Percentiles rank a stretch among this genome's conserved stretches.
Conservation (phyloP, 2,113 vertebrate genomes). For the Cichladusa arquata region DNA sequence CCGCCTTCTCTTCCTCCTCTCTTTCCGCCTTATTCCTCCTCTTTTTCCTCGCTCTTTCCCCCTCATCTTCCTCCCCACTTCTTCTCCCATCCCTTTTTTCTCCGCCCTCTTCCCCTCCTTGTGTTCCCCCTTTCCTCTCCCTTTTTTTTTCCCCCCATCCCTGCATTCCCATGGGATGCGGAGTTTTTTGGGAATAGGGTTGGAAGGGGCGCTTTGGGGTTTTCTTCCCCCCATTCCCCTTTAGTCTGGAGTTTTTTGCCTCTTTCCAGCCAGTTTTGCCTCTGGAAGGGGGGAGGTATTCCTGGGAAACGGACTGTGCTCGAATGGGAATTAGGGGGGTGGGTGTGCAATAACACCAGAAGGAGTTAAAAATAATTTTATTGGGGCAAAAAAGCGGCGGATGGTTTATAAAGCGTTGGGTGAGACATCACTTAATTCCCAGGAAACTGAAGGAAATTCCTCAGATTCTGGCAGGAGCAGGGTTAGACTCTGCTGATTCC, state of each 20-base stretch:
- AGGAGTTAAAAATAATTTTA: not conserved
- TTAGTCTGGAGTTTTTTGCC: not conserved
- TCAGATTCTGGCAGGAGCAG: too few relatives aligned
- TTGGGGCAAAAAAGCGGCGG: rapidly evolving
- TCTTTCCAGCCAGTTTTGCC: not conserved
- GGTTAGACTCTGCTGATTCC: too few relatives aligned
- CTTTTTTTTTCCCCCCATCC: not conserved
- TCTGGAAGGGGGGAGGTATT: rapidly evolving
- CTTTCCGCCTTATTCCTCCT: not conserved
- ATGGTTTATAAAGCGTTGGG: not conserved
- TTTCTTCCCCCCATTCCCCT: too few relatives aligned
- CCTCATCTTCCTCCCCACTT: rapidly evolving
- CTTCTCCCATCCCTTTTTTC: not conserved
- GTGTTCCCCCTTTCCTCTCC: not conserved
- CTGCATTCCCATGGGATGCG: not conserved
- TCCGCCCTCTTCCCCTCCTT: not conserved
- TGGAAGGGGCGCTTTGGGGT: not conserved
- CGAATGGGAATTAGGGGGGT: not conserved
- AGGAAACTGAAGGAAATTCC: not conserved
- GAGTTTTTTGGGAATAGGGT: not conserved
- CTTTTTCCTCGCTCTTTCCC: too few relatives aligned
- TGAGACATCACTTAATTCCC: not conserved
- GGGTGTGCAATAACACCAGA: not conserved
- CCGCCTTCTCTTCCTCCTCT: too few relatives aligned
- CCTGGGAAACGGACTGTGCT: not conserved